Base-by-base conservation (phyloP, 2,888 invertebrate genomes). In the Cosmopolites sordidus region DNA sequence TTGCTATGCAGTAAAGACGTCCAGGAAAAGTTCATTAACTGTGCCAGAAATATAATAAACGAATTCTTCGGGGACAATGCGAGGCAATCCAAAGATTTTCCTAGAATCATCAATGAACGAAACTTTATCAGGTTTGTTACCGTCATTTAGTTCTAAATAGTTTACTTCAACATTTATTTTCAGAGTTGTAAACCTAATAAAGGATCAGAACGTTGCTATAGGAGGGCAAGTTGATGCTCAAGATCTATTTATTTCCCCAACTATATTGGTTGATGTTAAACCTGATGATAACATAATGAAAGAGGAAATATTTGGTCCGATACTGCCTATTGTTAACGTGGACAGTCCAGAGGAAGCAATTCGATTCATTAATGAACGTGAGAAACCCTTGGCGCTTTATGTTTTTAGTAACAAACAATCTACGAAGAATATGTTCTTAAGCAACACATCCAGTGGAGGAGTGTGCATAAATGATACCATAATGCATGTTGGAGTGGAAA, bases 231-330 rank as follows among this genome's bases (percentile, higher is more conserved):
- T 76, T 48, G 90, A 96, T 70, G 77, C 85, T 0, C 76, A 78
- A 27, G 90, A 93, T 59, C 81, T 79, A 53, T 97, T 79, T 72
- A 91, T 98, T 56, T 83, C 87, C 45, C 97, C 97, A 1, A 95
- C 95, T 0, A 79, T 98, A 48, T 64, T 91, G 38, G 73, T 80
- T 6, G 86, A 94, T 69, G 89, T 94, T 0, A 80, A 82, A 44
- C 77, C 81, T 0, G 78, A 78, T 1, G 95, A 96, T 74, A 82
- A 84, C 33, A 72, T 90, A 2, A 91, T 91, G 91, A 83, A 86
- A 62, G 89, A 96, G 63, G 98, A 99, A 80, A 94, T 99, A 63
- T 99, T 99, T 73, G 99, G 97, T 1, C 98, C 98, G 2, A 82
- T 98, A 63, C 78, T 98, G 59, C 97, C 98, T 0, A 58, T 60